Percentiles rank a stretch among this genome's conserved stretches.
Evolutionary conservation across 2,888 invertebrate genomes (phyloP).

Genomic region (Eupithecia subumbrata): DNA sequence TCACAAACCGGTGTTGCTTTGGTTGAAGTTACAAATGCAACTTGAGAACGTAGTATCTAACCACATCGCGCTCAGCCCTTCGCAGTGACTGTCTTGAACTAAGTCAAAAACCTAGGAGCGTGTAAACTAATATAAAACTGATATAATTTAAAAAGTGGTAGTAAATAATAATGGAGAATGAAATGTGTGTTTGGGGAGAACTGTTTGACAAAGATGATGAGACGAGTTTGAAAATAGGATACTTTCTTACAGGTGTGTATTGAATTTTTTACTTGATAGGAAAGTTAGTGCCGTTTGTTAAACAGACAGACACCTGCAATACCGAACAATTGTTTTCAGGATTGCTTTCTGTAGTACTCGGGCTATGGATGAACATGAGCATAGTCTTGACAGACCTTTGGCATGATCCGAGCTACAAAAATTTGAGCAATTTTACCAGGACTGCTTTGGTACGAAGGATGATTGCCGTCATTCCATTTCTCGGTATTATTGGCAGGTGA

Average conservation of each 20-base stretch:
- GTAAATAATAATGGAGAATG: slow-evolving; percentile 22
- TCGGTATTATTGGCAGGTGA: slow-evolving; percentile 45
- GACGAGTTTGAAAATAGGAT: slow-evolving; percentile 51
- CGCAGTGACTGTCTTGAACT: slow-evolving; percentile 26
- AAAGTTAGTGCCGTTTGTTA: not conserved
- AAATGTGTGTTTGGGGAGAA: slow-evolving; percentile 57
- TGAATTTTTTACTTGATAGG: not conserved
- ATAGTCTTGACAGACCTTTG: slow-evolving; percentile 56
- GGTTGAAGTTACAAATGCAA: slow-evolving; percentile 50
- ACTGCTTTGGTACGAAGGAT: slow-evolving; percentile 58
- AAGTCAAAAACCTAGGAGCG: slow-evolving; percentile 1
- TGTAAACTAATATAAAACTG: not conserved
- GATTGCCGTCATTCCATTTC: slow-evolving; percentile 47
- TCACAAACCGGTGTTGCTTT: slow-evolving; percentile 55
- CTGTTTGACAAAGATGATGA: slow-evolving; percentile 56
- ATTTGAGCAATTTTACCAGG: slow-evolving; percentile 68
- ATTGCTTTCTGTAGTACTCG: slow-evolving; percentile 52
- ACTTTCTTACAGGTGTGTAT: slow-evolving; percentile 55
- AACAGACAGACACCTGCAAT: not conserved
- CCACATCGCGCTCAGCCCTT: slow-evolving; percentile 37
- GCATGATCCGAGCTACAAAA: slow-evolving; percentile 66
- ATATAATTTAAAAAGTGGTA: not conserved
- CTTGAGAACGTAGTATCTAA: slow-evolving; percentile 49
- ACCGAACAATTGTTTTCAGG: slow-evolving; percentile 53
- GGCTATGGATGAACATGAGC: slow-evolving; percentile 56